Evolutionary conservation across 2,113 vertebrate species (phyloP), one percentile per base, ranked within the genome.

Genomic region (Guaruba guarouba): DNA sequence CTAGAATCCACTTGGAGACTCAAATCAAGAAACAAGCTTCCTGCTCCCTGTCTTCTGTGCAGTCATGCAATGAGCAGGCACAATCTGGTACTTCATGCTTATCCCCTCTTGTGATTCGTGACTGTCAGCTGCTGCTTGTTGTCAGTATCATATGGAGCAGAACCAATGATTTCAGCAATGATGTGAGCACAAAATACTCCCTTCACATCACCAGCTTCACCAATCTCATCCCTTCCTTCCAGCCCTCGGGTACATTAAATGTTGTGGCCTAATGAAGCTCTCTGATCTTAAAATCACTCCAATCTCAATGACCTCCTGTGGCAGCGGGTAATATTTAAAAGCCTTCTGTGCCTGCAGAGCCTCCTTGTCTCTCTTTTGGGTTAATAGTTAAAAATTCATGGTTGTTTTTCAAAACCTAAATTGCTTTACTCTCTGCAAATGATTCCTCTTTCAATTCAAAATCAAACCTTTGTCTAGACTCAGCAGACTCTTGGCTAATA

Each of bases 401-500:
- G 97, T 98, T 92, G 92, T 97, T 97, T 98, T 98, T 97, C 95
- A 97, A 98, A 98, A 96, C 97, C 97, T 97, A 96, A 98, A 96
- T 97, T 95, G 95, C 97, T 97, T 98, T 97, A 96, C 92, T 96
- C 83, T 95, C 94, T 97, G 95, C 97, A 96, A 97, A 95, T 91
- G 29, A 96, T 97, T 98, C 96, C 78, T 69, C 89, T 97, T 98
- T 97, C 97, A 95, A 98, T 97, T 98, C 95, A 98, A 97, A 98
- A 98, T 98, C 98, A 98, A 98, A 98, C 93, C 96, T 97, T 97
- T 96, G 98, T 98, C 98, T 98, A 98, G 98, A 98, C 98, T 97
- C 92, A 93, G 82, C 46, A 97, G 95, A 90, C 95, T 97, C 95
- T 96, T 90, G 94, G 96, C 98, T 98, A 97, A 98, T 95, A 46